Evolutionary conservation across 2,888 invertebrate species (phyloP).

Genomic region (Caenorhabditis becei): DNA sequence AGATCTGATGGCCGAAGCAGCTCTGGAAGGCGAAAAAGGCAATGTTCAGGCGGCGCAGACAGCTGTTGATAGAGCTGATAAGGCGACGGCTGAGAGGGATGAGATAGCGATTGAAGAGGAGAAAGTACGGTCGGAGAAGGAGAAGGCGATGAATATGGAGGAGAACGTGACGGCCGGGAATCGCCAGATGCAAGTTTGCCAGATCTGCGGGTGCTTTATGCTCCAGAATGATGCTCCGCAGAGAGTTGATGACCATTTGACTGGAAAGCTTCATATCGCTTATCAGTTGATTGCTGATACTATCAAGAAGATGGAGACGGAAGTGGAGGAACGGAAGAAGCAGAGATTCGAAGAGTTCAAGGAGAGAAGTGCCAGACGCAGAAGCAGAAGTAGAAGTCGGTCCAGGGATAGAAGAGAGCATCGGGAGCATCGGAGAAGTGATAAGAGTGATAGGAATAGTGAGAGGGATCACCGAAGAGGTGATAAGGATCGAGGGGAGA

Average conservation of each 20-base stretch:
- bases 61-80: constrained; percentile 64
- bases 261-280: constrained; percentile 69
- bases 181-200: constrained; percentile 69
- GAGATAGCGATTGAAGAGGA: constrained; percentile 54
- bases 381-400: background rate
- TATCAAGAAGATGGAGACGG: constrained; percentile 30
- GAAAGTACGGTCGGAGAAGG: constrained; percentile 50
- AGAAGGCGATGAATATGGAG: constrained; percentile 57
- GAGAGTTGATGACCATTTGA: constrained; percentile 70
- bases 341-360: constrained; percentile 23
- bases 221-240: constrained; percentile 69
- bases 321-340: constrained; percentile 27
- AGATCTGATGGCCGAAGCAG: constrained; percentile 62
- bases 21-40: constrained; percentile 60
- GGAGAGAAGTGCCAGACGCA: constrained; percentile 7
- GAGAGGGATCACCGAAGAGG: background rate
- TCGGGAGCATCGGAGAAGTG: constrained; percentile 13
- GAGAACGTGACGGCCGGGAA: constrained; percentile 64
- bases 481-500: constrained; percentile 1
- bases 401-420: constrained; percentile 13
- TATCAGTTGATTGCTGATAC: constrained; percentile 59
- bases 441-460: constrained; percentile 6
- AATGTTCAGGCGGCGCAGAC: constrained; percentile 66
- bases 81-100: constrained; percentile 52
- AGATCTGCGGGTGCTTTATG: constrained; percentile 71